Evolutionary conservation across 2,888 invertebrate species (phyloP).

Genomic region (Orthonevra nobilis): DNA sequence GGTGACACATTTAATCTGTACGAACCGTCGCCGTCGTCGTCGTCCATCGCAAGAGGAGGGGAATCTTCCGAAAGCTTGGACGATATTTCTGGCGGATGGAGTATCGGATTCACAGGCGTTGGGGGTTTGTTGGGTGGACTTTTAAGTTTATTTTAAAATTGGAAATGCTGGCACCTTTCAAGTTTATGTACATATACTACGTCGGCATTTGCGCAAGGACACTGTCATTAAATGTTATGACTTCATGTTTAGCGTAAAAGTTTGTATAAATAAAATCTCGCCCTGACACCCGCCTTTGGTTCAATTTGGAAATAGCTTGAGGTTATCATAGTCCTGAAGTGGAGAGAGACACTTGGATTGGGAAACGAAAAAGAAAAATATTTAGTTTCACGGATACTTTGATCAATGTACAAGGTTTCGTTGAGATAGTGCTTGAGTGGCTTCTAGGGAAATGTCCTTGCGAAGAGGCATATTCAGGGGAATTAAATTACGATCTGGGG

Average conservation of each 20-base stretch:
- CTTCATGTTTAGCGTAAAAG: slow-evolving; percentile 46
- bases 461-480: too few relatives aligned
- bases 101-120: too few relatives aligned
- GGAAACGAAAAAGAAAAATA: slow-evolving; percentile 20
- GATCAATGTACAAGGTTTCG: background rate
- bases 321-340: slow-evolving; percentile 38
- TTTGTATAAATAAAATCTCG: slow-evolving; percentile 38
- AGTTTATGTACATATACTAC: slow-evolving; percentile 6
- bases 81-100: too few relatives aligned
- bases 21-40: slow-evolving; percentile 19
- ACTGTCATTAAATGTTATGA: slow-evolving; percentile 50
- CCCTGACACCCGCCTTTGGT: background rate
- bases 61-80: too few relatives aligned
- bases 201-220: slow-evolving; percentile 19
- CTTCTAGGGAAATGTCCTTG: too few relatives aligned
- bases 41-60: too few relatives aligned
- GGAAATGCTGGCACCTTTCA: slow-evolving; percentile 29
- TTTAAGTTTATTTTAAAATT: slow-evolving; percentile 46
- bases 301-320: slow-evolving; percentile 41
- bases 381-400: slow-evolving; percentile 18
- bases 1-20: slow-evolving; percentile 63
- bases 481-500: slow-evolving; percentile 32
- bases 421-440: slow-evolving; percentile 2
- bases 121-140: slow-evolving; percentile 26
- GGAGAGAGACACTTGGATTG: background rate